Base-by-base conservation (phyloP, 1,140 invertebrate genomes). In the Euura saliciscinereae region DNA sequence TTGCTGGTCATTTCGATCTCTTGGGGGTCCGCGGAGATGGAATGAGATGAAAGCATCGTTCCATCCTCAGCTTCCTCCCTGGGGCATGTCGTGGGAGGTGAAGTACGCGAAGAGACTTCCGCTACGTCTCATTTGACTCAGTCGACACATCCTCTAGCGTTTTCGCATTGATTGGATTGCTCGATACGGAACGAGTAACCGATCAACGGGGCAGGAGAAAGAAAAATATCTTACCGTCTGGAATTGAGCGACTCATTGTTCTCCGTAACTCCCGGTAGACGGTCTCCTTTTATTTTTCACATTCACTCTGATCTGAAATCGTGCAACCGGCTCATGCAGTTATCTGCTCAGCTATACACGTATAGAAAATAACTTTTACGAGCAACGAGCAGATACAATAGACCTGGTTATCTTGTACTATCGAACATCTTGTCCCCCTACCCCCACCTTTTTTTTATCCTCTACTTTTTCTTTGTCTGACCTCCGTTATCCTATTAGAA, bases 91-190 rank as follows among this genome's bases (percentile, higher is more conserved):
- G 28, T 8, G 42, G 8, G 0, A 67, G 43, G 51, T n/a, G 13
- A 59, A 59, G 51, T 11, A 59, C 3, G 51, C 51, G 51, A 59
- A 10, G 8, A 28, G 43, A 43, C 4, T 67, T 67, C 43, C 66
- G 13, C 43, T 44, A 67, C 66, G 66, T 67, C 66, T 67, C 66
- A 67, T 67, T 67, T 67, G 66, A 4, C 66, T 67, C 66, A 6
- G 8, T 67, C 66, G 13, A 67, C 66, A 42, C 66, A 59, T 28
- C 66, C 8, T 28, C 28, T 8, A 67, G 66, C 66, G 43, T 44
- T 44, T 67, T 28, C 28, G 51, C 4, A 42, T 28, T 67, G 66
- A 67, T 67, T 67, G 66, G 66, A 67, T 67, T 67, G 66, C 66
- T 67, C 66, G 42, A 42, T 67, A n/a, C 51, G 51, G 13, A 59